Evolutionary conservation across 1,140 invertebrate species (phyloP), one percentile per base, ranked within the genome.

Genomic region (Bombus soroeensis): DNA sequence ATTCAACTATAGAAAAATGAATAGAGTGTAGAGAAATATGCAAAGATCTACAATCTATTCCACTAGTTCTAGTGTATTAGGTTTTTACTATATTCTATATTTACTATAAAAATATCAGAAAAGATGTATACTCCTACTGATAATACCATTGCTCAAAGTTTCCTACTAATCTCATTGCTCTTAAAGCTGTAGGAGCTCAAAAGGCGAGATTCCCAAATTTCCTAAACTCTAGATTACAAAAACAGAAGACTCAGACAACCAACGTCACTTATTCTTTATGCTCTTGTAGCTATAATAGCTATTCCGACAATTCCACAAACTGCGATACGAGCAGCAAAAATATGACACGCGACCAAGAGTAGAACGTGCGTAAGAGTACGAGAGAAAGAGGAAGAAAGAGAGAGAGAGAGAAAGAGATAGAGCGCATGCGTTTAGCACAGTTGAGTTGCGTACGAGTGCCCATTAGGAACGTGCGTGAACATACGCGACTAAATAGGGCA

Each of bases 391-490:
- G 15, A 37, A 39, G 73, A 47, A 57, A 76, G 57, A 39, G 73
- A 39, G 57, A 64, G 41, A 39, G 57, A 39, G 66, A 47, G 66
- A 76, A 8, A 18, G 28, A 41, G 34, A 47, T 37, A 37, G 25
- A 41, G 85, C 82, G 81, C 86, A 89, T 78, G 81, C 86, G 86
- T 72, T 78, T 43, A 81, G 39, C 83, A 74, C 78, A 89, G 76
- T 88, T 90, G 87, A 90, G 87, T 89, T 88, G 85, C 84, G 75
- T 90, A 92, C 64, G 87, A 93, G 92, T 91, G 86, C 80, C 92
- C 92, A 93, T 93, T 93, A 92, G 92, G 87, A 92, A 78, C 91
- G 90, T 91, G 91, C 88, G 91, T 84, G 83, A 78, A 84, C 83
- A 59, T 91, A 92, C 85, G 83, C 71, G 57, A 64, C 43, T 81